Evolutionary conservation across 2,888 invertebrate genomes (phyloP).

Genomic region (Quadroppia sp.): DNA sequence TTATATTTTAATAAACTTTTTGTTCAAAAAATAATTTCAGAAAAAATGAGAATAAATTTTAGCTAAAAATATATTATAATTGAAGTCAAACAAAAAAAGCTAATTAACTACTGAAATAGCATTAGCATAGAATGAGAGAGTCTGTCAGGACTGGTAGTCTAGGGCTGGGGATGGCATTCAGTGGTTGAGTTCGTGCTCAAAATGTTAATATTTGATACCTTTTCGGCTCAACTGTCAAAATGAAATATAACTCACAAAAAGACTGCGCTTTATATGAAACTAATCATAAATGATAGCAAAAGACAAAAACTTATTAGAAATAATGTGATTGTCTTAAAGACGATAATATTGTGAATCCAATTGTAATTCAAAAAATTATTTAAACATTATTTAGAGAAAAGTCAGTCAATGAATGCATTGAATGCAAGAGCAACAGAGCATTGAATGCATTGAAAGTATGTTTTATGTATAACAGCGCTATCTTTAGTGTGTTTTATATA

Average conservation of each 20-base stretch:
- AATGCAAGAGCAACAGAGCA: no score
- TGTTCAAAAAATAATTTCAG: background rate
- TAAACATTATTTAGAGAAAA: no score
- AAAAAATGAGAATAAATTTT: background rate
- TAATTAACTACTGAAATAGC: background rate
- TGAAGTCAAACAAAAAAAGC: background rate
- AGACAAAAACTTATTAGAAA: background rate
- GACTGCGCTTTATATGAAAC: background rate
- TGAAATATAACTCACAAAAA: constrained; percentile 8
- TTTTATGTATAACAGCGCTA: constrained; percentile 4
- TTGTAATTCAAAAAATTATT: no score
- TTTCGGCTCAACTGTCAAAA: constrained; percentile 23
- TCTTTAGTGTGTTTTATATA: background rate
- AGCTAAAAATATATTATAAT: background rate
- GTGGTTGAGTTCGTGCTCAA: constrained; percentile 4
- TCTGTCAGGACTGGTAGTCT: background rate
- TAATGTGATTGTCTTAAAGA: no score
- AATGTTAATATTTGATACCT: constrained; percentile 15
- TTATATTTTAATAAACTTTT: background rate
- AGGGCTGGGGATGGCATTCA: background rate
- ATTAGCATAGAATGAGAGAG: background rate
- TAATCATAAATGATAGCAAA: constrained; percentile 19
- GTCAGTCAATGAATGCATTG: no score
- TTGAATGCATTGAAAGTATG: background rate
- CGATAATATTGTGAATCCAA: no score